Conservation (phyloP, 2,113 vertebrate genomes). For the Gnathonemus longibarbis region DNA sequence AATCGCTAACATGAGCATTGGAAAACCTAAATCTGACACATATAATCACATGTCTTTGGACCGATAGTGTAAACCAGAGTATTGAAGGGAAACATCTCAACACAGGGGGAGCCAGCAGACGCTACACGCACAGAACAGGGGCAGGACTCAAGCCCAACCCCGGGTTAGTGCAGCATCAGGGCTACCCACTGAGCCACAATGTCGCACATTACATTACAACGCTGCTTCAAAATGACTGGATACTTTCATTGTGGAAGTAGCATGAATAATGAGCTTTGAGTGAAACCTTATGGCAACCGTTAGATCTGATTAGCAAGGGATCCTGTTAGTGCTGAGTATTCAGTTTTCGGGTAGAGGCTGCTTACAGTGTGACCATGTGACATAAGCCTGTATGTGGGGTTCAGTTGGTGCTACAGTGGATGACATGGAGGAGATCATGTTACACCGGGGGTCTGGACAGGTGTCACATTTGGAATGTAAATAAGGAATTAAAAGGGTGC, state of each 20-base stretch:
- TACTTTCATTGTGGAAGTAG: background rate
- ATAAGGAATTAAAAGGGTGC: background rate
- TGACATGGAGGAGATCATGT: background rate
- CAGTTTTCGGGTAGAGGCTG: background rate
- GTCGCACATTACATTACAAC: background rate
- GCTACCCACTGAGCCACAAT: background rate
- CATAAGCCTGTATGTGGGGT: background rate
- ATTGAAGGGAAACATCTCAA: background rate
- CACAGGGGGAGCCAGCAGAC: background rate
- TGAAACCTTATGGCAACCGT: background rate
- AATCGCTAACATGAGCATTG: background rate
- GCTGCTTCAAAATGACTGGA: background rate
- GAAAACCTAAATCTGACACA: background rate
- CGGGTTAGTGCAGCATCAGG: background rate
- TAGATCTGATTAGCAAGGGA: background rate
- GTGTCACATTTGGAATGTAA: background rate
- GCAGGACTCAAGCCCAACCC: background rate
- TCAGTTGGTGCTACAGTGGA: background rate
- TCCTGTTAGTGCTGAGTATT: background rate
- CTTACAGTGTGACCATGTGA: slow-evolving; percentile 1
- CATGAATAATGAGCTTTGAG: background rate
- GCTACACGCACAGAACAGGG: background rate
- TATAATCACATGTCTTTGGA: background rate
- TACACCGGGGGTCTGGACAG: background rate
- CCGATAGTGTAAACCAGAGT: background rate